Percentiles rank a stretch among this genome's conserved stretches.
Evolutionary conservation across 2,888 invertebrate genomes (phyloP).

Genomic region (Tetranychus truncatus): DNA sequence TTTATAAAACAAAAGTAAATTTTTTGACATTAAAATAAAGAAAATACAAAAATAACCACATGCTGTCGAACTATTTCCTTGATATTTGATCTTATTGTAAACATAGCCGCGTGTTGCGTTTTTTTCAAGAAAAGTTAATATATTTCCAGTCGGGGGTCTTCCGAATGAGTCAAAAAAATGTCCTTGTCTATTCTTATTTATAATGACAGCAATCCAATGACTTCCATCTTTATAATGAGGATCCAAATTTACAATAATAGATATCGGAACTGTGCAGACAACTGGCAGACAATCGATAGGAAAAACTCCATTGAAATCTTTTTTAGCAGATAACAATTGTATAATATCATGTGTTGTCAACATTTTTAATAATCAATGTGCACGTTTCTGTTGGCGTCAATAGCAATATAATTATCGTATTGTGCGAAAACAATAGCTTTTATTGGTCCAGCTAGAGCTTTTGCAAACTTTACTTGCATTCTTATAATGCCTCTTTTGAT

Average conservation of each 20-base stretch:
- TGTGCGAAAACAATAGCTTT: background rate
- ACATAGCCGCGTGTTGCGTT: background rate
- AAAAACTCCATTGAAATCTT: background rate
- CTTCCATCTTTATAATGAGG: background rate
- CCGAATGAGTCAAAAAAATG: slow-evolving; percentile 6
- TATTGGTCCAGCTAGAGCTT: background rate
- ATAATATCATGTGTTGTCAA: background rate
- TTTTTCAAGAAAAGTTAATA: background rate
- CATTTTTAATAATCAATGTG: background rate
- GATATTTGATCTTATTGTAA: background rate
- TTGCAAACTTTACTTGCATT: background rate
- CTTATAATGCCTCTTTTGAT: background rate
- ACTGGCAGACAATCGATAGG: background rate
- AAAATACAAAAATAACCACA: slow-evolving; percentile 10
- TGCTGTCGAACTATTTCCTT: background rate
- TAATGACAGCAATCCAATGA: background rate
- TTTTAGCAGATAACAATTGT: background rate
- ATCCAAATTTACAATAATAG: background rate
- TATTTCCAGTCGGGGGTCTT: background rate
- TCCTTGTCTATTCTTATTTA: background rate
- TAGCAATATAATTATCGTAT: background rate
- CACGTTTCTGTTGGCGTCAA: background rate
- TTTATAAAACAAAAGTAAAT: background rate
- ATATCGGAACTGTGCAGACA: no score
- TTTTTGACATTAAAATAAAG: background rate